A percentile compares a stretch with the other conserved stretches of the same genome.
Evolutionary conservation across 2,113 vertebrate species (phyloP).

Genomic region (Colinus virginianus): DNA sequence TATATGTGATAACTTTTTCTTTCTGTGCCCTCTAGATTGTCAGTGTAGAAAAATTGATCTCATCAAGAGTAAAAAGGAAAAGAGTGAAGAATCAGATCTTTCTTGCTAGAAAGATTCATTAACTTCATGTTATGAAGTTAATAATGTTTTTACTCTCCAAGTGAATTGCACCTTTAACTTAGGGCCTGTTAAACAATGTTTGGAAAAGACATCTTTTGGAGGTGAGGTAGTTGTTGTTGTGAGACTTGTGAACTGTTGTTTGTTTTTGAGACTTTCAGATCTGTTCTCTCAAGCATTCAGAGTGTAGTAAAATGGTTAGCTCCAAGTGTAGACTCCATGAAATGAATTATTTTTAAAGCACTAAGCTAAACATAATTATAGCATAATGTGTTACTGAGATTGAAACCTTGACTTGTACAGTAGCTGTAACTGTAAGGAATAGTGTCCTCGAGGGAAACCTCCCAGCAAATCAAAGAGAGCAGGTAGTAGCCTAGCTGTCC

Average conservation of each 20-base stretch:
- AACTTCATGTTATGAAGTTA: conserved; percentile 6
- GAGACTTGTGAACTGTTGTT: too few relatives aligned
- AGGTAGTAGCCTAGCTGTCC: background rate
- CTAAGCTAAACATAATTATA: background rate
- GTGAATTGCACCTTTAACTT: background rate
- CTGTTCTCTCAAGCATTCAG: background rate
- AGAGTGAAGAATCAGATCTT: conserved; percentile 28
- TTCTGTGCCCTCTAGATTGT: conserved; percentile 36
- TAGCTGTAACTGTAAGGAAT: background rate
- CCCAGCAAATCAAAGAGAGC: background rate
- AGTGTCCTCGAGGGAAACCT: background rate
- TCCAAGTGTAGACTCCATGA: background rate
- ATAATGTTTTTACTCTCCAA: conserved; percentile 13
- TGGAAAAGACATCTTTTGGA: background rate
- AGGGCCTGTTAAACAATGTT: background rate
- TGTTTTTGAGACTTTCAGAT: background rate
- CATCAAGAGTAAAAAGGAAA: conserved; percentile 14
- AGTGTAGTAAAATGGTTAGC: background rate
- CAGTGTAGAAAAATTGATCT: conserved; percentile 40
- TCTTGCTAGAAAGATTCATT: conserved; percentile 36
- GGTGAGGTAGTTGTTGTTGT: background rate
- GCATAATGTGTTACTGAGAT: background rate
- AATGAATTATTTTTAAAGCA: background rate
- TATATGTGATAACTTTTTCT: conserved; percentile 14
- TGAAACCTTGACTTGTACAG: background rate